Conservation (phyloP, 1,140 invertebrate species). For the Thaumatotibia leucotreta region DNA sequence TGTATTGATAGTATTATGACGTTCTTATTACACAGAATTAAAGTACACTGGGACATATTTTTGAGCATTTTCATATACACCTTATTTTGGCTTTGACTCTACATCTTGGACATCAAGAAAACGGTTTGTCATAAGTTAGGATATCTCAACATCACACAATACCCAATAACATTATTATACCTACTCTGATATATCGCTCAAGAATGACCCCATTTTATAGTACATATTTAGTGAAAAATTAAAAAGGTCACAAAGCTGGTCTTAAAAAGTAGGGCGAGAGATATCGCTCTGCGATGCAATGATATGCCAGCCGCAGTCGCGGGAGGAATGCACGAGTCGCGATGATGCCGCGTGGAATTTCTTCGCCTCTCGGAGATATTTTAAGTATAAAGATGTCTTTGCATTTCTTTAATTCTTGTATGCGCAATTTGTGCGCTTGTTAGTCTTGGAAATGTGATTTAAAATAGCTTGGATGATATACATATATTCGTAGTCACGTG, state of each 20-base stretch:
- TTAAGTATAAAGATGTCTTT: slow-evolving; percentile 34
- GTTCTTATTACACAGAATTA: no score
- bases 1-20: no score
- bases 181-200: no score
- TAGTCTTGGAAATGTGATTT: background rate
- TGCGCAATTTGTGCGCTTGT: slow-evolving; percentile 2
- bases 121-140: no score
- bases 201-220: no score
- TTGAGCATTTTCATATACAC: no score
- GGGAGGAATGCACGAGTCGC: slow-evolving; percentile 37
- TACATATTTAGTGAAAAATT: background rate
- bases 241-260: background rate
- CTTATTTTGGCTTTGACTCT: no score
- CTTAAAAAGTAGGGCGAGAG: slow-evolving; percentile 3
- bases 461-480: background rate
- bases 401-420: slow-evolving; percentile 6
- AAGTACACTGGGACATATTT: no score
- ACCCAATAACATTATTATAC: no score
- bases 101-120: no score
- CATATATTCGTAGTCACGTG: no score
- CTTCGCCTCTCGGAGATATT: slow-evolving; percentile 33
- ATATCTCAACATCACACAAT: no score
- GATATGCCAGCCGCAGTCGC: slow-evolving; percentile 30
- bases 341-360: slow-evolving; percentile 31
- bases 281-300: slow-evolving; percentile 19